These are phyloP conservation scores for Lasiurus borealis DNA, from an alignment of 2,113 vertebrate genomes.

Conservation along the genomic window DNA sequence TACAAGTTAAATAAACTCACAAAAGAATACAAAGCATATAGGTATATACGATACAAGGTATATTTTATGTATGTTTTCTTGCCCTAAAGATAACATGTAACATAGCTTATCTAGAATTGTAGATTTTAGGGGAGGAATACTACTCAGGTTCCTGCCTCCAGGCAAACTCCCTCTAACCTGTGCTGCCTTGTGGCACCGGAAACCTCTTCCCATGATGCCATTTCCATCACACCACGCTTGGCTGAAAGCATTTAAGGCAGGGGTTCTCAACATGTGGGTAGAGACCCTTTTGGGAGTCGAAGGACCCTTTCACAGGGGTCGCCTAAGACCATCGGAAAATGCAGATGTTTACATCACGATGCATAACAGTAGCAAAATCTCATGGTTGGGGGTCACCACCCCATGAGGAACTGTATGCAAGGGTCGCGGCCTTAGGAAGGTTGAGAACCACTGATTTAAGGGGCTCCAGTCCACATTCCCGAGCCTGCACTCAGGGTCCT, in stretches of 20 bases:
- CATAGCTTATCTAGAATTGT: not conserved
- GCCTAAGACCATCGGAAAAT: no score
- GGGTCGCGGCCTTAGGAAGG: no score
- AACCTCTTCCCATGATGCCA: not conserved
- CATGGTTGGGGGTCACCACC: no score
- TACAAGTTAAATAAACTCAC: slow-evolving; percentile 15
- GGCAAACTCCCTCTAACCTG: slow-evolving; percentile 15
- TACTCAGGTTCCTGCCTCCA: not conserved
- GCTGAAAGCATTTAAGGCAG: not conserved
- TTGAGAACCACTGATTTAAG: not conserved
- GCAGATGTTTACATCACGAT: no score
- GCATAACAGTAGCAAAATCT: no score
- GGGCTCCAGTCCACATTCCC: not conserved
- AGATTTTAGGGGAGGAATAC: not conserved
- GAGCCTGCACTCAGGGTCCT: not conserved
- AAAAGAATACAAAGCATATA: not conserved
- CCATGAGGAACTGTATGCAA: no score
- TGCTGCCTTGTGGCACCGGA: not conserved
- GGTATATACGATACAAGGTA: not conserved
- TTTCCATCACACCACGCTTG: not conserved
- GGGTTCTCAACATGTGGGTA: no score
- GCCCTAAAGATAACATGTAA: not conserved
- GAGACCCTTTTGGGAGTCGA: no score
- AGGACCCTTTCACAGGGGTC: no score
- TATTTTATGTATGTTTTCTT: not conserved